Base-by-base conservation (phyloP, 2,888 invertebrate species). In the Drosophila suboccidentalis region DNA sequence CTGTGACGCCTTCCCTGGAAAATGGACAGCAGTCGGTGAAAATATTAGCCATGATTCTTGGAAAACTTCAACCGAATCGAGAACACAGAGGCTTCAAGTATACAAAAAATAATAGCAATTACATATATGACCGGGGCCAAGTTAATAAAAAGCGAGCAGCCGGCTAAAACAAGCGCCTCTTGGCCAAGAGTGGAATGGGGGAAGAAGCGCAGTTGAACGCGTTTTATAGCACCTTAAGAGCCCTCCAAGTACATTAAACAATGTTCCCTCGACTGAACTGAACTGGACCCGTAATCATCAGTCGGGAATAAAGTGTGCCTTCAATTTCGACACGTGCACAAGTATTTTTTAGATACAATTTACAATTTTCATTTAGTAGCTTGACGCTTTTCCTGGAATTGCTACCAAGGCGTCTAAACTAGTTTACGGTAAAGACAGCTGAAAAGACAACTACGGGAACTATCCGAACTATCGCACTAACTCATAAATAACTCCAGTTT, bases 251-350 rank as follows among this genome's bases (percentile, higher is more conserved):
- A 71, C 71, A 77, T 77, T 80, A 76, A 71, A 76, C 76, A 64
- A 57, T 65, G 71, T 76, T 71, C 32, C 15, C 39, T 6, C 38
- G 19, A 26, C 26, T 5, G 26, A 26, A 26, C 26, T 26, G 26
- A 5, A 13, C 17, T 46, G 5, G 15, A 11, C 60, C 44, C 19
- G 43, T 54, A 46, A 57, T 64, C 26, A 57, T 64, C 59, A 61
- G 13, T 3, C 46, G 41, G 63, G 47, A 22, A 22, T 22, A 22
- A 22, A 70, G 89, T 59, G 87, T 75, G 83, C 72, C 87, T 77
- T 80, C 87, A 87, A 87, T 89, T 77, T 77, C 65, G 81, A 87
- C 83, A 89, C 83, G 83, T 89, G 83, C 83, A 83, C 59, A 29
- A 68, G 60, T 26, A 58, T 46, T 63, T 46, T 63, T 46, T 26